phyloP scores from a whole-genome alignment of 2,113 vertebrate genomes.

The Triplophysa dalaica region DNA sequence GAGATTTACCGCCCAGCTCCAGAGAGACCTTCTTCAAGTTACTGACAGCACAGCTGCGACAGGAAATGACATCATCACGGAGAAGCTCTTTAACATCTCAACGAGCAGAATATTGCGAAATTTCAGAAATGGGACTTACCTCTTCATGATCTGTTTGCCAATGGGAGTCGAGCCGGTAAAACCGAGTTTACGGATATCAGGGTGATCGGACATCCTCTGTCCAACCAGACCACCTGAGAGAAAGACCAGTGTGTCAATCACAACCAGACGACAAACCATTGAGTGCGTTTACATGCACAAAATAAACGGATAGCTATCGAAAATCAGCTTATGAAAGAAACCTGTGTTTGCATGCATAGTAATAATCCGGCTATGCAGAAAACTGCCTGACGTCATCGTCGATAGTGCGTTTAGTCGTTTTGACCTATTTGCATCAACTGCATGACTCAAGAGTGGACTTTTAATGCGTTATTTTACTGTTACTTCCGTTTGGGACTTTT shows the following conservation, averaged over 20 bases:
- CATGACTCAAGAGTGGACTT: too few species aligned
- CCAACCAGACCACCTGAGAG: constrained; percentile 78
- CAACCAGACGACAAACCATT: neutral
- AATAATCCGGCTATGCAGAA: too few species aligned
- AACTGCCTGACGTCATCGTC: too few species aligned
- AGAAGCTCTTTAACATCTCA: neutral
- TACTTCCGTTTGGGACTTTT: too few species aligned
- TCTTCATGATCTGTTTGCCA: constrained; percentile 90
- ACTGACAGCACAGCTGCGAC: constrained; percentile 80
- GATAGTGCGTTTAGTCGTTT: too few species aligned
- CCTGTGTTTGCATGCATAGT: too few species aligned
- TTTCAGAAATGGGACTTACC: constrained; percentile 61
- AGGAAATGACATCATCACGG: constrained; percentile 54
- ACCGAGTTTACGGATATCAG: constrained; percentile 83
- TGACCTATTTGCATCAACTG: too few species aligned
- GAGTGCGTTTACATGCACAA: too few species aligned
- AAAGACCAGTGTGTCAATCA: neutral
- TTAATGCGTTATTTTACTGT: too few species aligned
- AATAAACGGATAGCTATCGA: too few species aligned
- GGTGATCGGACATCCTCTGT: constrained; percentile 84
- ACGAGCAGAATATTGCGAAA: neutral
- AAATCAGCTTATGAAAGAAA: too few species aligned
- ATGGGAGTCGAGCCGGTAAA: constrained; percentile 88
- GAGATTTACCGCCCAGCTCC: constrained; percentile 89
- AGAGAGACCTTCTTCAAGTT: constrained; percentile 90